These are phyloP conservation scores for Formica selysi DNA, from an alignment of 1,140 invertebrate species.

Conservation along the genomic window DNA sequence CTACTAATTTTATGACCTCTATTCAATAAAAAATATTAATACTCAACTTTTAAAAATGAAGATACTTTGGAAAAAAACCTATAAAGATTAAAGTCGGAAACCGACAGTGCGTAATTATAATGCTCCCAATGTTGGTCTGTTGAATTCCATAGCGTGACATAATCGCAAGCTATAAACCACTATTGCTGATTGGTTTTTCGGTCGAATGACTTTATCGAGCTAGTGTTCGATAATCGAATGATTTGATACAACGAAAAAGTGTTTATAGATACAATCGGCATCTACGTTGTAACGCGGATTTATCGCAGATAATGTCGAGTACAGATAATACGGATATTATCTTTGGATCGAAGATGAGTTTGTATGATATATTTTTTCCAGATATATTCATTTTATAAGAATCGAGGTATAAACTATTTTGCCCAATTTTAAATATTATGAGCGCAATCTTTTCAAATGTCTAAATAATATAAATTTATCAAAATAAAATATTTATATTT, in stretches of 20 bases:
- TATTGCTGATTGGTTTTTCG: conserved; percentile 66
- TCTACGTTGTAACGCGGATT: conserved; percentile 17
- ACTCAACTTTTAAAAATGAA: not conserved
- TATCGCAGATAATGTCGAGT: conserved; percentile 10
- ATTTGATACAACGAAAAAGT: conserved; percentile 16
- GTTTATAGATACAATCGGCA: not conserved
- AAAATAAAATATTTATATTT: not conserved
- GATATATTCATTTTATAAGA: not conserved
- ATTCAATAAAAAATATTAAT: conserved; percentile 1
- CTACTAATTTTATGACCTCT: not conserved
- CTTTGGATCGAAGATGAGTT: not conserved
- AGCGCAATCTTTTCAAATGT: not conserved
- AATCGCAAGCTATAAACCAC: conserved; percentile 54
- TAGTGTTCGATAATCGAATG: conserved; percentile 34
- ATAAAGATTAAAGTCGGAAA: conserved; percentile 27
- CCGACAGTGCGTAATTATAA: conserved; percentile 68
- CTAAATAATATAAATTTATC: not conserved
- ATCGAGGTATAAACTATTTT: not conserved
- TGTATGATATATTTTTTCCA: not conserved
- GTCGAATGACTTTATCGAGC: conserved; percentile 27
- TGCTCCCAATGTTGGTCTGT: conserved; percentile 65
- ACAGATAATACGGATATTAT: conserved; percentile 1
- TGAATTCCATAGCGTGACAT: conserved; percentile 64
- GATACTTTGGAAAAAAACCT: not conserved
- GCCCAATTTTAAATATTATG: conserved; percentile 15